Evolutionary conservation across 1,140 invertebrate species (phyloP), one percentile per base, ranked within the genome.

Genomic region (Polypedilum pembai): DNA sequence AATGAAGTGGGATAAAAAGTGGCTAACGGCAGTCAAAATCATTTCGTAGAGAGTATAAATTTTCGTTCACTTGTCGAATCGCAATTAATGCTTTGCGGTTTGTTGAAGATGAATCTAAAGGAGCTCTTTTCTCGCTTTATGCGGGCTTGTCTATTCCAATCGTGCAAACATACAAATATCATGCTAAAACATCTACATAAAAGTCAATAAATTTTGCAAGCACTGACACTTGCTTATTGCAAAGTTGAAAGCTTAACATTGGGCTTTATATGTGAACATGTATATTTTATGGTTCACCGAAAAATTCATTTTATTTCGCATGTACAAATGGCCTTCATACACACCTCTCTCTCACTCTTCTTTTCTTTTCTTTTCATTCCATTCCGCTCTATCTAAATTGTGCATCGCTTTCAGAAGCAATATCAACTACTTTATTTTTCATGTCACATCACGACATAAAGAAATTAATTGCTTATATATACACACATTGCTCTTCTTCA

Each of bases 1-100:
- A 69, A 69, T 69, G 65, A 69, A 69, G 15, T 69, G 65, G 18
- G 65, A 69, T 69, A 69, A 69, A 69, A 69, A 21, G 8, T n/a
- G 65, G n/a, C 17, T 69, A 18, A 56, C 12, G 12, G 12, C 45
- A 56, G 12, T 56, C 45, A 12, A n/a, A n/a, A 15, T n/a, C 4
- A 15, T 15, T 56, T 56, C 45, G 12, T 4, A 56, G n/a, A 56
- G 8, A 56, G 15, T n/a, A 56, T 56, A 56, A 56, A 56, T 56
- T 56, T 56, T 56, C 12, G 12, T 56, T n/a, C 12, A n/a, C 45
- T n/a, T 56, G 45, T n/a, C 45, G 45, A 56, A 56, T 56, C 5
- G 45, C 45, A 56, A 56, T 56, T 56, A 56, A 56, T 56, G 45
- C 15, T 56, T 56, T 15, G 4, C n/a, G 12, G 12, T n/a, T 56